Evolutionary conservation across 2,113 vertebrate species (phyloP), one percentile per base, ranked within the genome.

Genomic region (Atractosteus spatula): DNA sequence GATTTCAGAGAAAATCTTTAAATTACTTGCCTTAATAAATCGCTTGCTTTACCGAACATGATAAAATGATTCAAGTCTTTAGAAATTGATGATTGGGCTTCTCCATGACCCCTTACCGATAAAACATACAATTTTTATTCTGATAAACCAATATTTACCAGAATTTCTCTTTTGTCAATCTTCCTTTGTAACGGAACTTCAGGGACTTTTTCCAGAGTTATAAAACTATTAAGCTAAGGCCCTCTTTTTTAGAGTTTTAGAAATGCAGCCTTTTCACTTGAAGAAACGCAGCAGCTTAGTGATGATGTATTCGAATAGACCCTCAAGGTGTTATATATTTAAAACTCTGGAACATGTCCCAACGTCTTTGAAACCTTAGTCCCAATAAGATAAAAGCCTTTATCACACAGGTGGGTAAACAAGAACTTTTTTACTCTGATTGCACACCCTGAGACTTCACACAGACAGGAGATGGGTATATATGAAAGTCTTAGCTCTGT

Each of bases 381-480:
- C 73, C 68, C 29, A 0, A 29, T 56, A 70, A 73, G 63, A 78
- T 57, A 8, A 62, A 70, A 54, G 68, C 59, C 63, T 43, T 16
- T 17, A 43, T 41, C 51, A 47, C 13, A 44, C 78, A 80, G 74
- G 74, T 75, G 70, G 57, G 59, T 69, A 75, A 80, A 80, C 73
- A 69, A 1, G 4, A 41, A 3, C 14, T n/a, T 56, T 71, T 71
- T 55, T 64, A 67, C 62, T 8, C 16, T 16, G 29, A 64, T 62
- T 62, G 62, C 69, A 16, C 3, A 11, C 57, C 55, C 47, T 51
- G 41, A 65, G 64, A 4, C 55, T 57, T 71, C 51, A 42, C 54
- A 62, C 47, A 74, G 55, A 68, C 66, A 3, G 45, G 57, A 55
- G 62, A 16, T 47, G 8, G 65, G 61, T 79, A 71, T 14, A 42